Base-by-base conservation (phyloP, 2,797 vertebrate genomes). In the Platalea minor region DNA sequence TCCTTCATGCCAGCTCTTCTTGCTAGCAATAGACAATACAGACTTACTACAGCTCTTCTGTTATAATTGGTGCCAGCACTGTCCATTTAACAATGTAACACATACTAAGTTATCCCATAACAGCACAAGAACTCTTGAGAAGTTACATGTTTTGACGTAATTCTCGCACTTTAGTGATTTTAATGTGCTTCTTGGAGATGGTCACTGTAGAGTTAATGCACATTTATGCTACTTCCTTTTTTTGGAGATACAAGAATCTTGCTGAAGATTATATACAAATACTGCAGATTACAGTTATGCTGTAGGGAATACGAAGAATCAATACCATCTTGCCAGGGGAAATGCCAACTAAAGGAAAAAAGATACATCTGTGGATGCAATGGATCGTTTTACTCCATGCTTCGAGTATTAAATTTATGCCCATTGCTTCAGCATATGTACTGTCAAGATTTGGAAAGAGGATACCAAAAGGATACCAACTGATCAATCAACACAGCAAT, bases 381-480 rank as follows among this genome's bases (percentile, higher is more conserved):
- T 70, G 64, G 78, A 91, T 92, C 56, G 0, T 87, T 95, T 94
- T 93, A 94, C 88, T 63, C 51, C 43, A 67, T 24, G 43, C 35
- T 89, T 91, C 2, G 4, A 35, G 81, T 89, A 96, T 69, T 92
- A 94, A 63, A 93, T 92, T 76, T 79, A 94, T 82, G 54, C 31
- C 86, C 70, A 72, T 25, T 53, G 41, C 48, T 93, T 84, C 18
- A 8, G 76, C 64, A 79, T 31, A 70, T 24, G 68, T 65, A 77
- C 64, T 88, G 48, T 74, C 84, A 92, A 91, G 78, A 41, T 74
- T 41, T 79, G 46, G 77, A 95, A 96, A 88, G 80, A 89, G 45
- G 67, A 95, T n/a, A 94, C n/a, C 77, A 87, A 85, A 88, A 91
- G n/a, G 46, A 79, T 31, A 91, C 76, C n/a, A 90, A 82, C 59